Evolutionary conservation across 2,888 invertebrate genomes (phyloP).

Genomic region (Trimorus sp.): DNA sequence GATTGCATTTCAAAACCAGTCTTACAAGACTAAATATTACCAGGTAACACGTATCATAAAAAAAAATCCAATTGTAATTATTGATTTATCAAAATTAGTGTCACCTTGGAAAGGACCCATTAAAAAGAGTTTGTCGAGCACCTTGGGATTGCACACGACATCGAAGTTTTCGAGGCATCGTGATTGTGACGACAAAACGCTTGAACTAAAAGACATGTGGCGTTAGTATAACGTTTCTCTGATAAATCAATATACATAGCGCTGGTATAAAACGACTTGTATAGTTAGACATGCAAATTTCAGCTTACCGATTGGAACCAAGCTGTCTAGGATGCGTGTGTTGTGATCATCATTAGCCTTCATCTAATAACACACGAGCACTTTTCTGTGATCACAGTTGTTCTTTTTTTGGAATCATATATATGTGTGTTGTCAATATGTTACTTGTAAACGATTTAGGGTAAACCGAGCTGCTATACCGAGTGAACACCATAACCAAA

Average conservation of each 20-base stretch:
- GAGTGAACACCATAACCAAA: conserved; percentile 62
- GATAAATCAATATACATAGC: too few species aligned
- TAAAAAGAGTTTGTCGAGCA: conserved; percentile 5
- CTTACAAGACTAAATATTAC: too few species aligned
- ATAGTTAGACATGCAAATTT: conserved; percentile 47
- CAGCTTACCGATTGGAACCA: conserved; percentile 65
- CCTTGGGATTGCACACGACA: not conserved
- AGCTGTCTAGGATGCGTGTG: conserved; percentile 66
- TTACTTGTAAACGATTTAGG: conserved; percentile 77
- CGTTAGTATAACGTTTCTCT: too few species aligned
- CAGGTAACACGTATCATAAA: too few species aligned
- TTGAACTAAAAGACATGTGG: conserved; percentile 26
- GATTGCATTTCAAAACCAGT: too few species aligned
- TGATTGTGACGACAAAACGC: conserved; percentile 15
- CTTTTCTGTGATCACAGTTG: conserved; percentile 65
- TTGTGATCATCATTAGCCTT: conserved; percentile 56
- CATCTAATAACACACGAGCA: conserved; percentile 40
- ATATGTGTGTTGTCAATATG: conserved; percentile 73
- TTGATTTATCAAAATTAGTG: too few species aligned
- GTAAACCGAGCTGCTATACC: conserved; percentile 78
- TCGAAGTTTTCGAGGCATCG: conserved; percentile 11
- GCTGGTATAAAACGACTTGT: conserved; percentile 22
- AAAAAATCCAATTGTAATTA: too few species aligned
- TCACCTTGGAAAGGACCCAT: too few species aligned
- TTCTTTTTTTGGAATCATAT: conserved; percentile 77